phyloP scores from a whole-genome alignment of 2,888 invertebrate species.

The Diaperis boleti region DNA sequence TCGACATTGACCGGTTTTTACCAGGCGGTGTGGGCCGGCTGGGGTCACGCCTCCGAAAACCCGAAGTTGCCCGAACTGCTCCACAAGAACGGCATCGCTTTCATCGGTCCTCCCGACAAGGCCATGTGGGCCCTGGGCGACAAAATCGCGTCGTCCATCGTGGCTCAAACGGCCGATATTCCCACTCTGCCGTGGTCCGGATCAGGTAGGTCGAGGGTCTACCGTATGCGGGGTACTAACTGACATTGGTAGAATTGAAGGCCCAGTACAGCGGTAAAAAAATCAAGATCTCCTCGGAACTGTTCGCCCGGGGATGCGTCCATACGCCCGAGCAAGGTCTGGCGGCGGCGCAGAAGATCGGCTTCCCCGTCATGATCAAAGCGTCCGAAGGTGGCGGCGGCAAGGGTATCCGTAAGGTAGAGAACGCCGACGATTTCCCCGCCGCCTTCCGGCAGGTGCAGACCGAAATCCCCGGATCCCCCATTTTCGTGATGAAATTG shows the following conservation, averaged over 20 bases:
- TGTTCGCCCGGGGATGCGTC: constrained; percentile 94
- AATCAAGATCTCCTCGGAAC: constrained; percentile 91
- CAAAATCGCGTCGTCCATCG: constrained; percentile 99
- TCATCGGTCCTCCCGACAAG: constrained; percentile 93
- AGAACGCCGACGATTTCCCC: constrained; percentile 90
- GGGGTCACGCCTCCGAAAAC: constrained; percentile 99
- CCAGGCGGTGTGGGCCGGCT: constrained; percentile 98
- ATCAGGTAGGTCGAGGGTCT: constrained; percentile 69
- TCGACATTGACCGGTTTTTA: background rate
- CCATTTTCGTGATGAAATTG: constrained; percentile 98
- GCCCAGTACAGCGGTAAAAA: constrained; percentile 89
- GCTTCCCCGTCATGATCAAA: constrained; percentile 99
- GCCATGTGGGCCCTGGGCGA: constrained; percentile 99
- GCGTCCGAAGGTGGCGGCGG: constrained; percentile 99
- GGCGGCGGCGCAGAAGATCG: constrained; percentile 88
- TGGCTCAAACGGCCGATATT: constrained; percentile 98
- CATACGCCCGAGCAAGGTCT: constrained; percentile 88
- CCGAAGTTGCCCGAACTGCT: constrained; percentile 96
- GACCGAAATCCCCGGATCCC: constrained; percentile 98
- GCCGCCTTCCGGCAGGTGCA: constrained; percentile 93
- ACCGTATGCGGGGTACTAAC: background rate
- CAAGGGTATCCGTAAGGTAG: constrained; percentile 97
- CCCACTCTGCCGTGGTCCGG: constrained; percentile 99
- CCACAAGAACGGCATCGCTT: constrained; percentile 90
- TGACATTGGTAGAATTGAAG: constrained; percentile 79